Evolutionary conservation across 2,113 vertebrate species (phyloP), one percentile per base, ranked within the genome.

Genomic region (Pangasianodon gigas): DNA sequence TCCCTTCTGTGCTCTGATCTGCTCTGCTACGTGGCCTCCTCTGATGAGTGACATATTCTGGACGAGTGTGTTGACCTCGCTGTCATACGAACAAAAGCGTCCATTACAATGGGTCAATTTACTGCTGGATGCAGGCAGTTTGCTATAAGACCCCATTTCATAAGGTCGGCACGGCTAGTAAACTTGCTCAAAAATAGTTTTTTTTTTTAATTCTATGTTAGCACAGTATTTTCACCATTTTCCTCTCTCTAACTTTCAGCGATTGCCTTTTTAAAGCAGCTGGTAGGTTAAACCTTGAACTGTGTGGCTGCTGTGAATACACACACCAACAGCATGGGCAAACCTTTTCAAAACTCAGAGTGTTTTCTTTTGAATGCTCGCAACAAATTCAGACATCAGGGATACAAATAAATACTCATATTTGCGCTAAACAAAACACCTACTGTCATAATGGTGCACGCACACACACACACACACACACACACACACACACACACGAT

Each of bases 41-140:
- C 81, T 32, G 88, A 77, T 54, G 86, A 75, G n/a, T 88, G 87
- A 90, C 86, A 89, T 77, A 90, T 87, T 87, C 37, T 37, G 77
- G 85, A 87, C 79, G 80, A 90, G 44, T 87, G 84, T 71, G 80
- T 77, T 91, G 88, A 92, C 89, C 88, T 88, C 56, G 90, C 89
- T 86, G 82, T 62, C 75, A 69, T 56, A 26, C 65, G 67, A 89
- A 89, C 88, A 91, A 90, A 87, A 37, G 83, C 62, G 13, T 87
- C 88, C 13, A 60, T 91, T 89, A 87, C 48, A n/a, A 60, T 18
- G 37, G 83, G 77, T 85, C 85, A 86, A 87, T 89, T 87, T 90
- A 56, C 79, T 60, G 84, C 24, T 71, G 58, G 69, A 89, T 89
- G 87, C 83, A 84, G 54, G 26, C 65, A 52, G 75, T 84, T 91